Conservation (phyloP, 2,888 invertebrate genomes). For the Chrysolina oricalcia region DNA sequence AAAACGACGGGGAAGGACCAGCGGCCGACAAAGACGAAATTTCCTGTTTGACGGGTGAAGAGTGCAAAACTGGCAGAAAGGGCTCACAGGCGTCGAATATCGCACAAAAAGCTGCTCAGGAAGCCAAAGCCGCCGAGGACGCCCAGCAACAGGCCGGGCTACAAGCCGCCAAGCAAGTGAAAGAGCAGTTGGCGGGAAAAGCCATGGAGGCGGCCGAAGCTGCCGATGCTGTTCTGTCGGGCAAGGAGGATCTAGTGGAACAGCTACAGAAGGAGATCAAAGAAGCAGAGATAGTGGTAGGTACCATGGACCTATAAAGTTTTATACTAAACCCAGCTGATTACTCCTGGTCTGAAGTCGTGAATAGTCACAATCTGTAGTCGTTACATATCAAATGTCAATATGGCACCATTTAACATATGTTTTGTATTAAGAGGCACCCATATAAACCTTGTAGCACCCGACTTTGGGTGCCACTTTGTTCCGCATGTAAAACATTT, state of each 20-base stretch:
- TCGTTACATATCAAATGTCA: too few species aligned
- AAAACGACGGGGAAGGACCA: constrained; percentile 20
- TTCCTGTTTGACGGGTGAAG: constrained; percentile 12
- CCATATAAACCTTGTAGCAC: too few species aligned
- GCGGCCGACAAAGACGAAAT: constrained; percentile 6
- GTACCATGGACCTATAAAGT: too few species aligned
- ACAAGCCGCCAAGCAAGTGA: constrained; percentile 80
- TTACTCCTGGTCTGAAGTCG: too few species aligned
- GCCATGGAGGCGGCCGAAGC: constrained; percentile 82
- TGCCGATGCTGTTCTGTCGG: constrained; percentile 80
- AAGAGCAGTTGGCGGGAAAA: constrained; percentile 82
- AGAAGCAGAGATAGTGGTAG: constrained; percentile 74
- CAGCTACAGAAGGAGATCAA: constrained; percentile 81
- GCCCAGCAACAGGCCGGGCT: constrained; percentile 82
- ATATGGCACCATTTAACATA: too few species aligned
- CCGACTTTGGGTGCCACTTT: too few species aligned
- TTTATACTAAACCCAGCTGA: too few species aligned
- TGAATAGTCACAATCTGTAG: too few species aligned
- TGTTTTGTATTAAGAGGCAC: too few species aligned
- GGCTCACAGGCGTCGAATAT: constrained; percentile 75
- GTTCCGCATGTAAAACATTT: too few species aligned
- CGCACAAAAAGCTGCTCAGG: constrained; percentile 83
- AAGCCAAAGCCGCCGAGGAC: constrained; percentile 83
- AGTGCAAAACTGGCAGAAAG: constrained; percentile 24
- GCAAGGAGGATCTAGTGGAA: constrained; percentile 81